A percentile compares a stretch with the other conserved stretches of the same genome.
These are phyloP conservation scores for Eleutherodactylus coqui DNA, from an alignment of 2,797 vertebrate genomes.

Conservation along the genomic window DNA sequence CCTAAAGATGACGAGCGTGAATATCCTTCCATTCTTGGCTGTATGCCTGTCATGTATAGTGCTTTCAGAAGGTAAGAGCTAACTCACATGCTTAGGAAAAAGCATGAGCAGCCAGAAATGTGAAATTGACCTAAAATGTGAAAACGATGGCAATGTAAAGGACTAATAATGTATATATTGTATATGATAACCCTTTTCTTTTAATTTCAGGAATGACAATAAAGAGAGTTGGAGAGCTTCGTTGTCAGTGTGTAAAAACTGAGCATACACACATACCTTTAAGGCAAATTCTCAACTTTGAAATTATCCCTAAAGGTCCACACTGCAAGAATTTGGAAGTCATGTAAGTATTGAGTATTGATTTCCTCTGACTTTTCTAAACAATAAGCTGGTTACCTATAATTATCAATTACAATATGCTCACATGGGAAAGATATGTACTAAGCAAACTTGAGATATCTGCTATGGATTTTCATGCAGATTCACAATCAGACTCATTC, in stretches of 20 bases:
- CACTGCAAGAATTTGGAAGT: conserved; percentile 74
- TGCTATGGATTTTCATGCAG: background rate
- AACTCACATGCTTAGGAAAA: background rate
- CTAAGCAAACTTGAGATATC: background rate
- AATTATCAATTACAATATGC: background rate
- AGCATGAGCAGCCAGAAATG: background rate
- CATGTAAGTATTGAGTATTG: conserved; percentile 73
- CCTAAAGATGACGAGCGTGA: conserved; percentile 35
- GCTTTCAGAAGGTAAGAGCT: conserved; percentile 47
- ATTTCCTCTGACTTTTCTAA: background rate
- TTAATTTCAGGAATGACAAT: conserved; percentile 4
- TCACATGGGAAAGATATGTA: background rate
- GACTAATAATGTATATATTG: background rate
- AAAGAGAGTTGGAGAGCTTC: conserved; percentile 67
- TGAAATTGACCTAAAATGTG: background rate
- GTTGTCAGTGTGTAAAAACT: conserved; percentile 73
- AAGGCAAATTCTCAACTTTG: conserved; percentile 70
- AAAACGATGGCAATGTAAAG: background rate
- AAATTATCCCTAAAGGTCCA: conserved; percentile 73
- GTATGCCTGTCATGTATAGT: conserved; percentile 30
- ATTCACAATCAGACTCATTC: background rate
- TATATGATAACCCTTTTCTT: background rate
- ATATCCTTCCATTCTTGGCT: conserved; percentile 33
- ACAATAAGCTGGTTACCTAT: no score
- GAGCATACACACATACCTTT: conserved; percentile 67